A percentile compares a stretch with the other conserved stretches of the same genome.
These are phyloP conservation scores for Mesopsocus fuscifrons DNA, from an alignment of 2,888 invertebrate species.

Conservation along the genomic window DNA sequence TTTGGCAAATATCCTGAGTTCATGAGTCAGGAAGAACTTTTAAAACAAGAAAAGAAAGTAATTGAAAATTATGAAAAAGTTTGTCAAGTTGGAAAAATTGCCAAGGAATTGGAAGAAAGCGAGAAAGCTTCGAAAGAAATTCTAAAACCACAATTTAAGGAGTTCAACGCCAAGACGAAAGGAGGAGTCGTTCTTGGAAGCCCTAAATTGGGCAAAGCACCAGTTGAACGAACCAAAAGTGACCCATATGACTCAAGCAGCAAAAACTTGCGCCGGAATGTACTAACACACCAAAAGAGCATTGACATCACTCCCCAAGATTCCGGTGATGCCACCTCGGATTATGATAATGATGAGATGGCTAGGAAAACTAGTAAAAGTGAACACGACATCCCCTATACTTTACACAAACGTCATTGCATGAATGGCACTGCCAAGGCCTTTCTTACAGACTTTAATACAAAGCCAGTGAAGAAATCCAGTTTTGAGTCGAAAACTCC, in stretches of 20 bases:
- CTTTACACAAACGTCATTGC: slow-evolving; percentile 63
- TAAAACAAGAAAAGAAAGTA: slow-evolving; percentile 2
- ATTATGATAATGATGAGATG: slow-evolving; percentile 51
- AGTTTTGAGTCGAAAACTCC: not conserved
- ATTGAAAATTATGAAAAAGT: slow-evolving; percentile 8
- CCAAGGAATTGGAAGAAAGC: slow-evolving; percentile 5
- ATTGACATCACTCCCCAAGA: slow-evolving; percentile 70
- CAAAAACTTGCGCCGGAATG: slow-evolving; percentile 52
- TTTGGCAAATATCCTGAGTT: slow-evolving; percentile 7
- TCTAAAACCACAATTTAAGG: slow-evolving; percentile 1
- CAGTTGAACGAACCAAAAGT: slow-evolving; percentile 49
- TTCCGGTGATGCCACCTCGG: slow-evolving; percentile 31
- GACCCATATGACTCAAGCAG: slow-evolving; percentile 62
- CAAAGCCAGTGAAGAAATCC: not conserved
- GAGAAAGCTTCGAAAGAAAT: not conserved
- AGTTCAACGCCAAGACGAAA: slow-evolving; percentile 6
- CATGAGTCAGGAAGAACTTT: not conserved
- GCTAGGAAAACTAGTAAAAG: slow-evolving; percentile 45
- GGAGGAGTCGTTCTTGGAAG: slow-evolving; percentile 2
- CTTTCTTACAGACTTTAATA: not conserved
- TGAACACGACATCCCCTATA: slow-evolving; percentile 63
- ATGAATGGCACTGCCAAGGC: slow-evolving; percentile 62
- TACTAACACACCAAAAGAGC: slow-evolving; percentile 69
- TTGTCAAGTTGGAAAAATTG: slow-evolving; percentile 8
- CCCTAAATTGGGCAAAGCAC: slow-evolving; percentile 11